Evolutionary conservation across 2,888 invertebrate genomes (phyloP).

Genomic region (Alitta virens): DNA sequence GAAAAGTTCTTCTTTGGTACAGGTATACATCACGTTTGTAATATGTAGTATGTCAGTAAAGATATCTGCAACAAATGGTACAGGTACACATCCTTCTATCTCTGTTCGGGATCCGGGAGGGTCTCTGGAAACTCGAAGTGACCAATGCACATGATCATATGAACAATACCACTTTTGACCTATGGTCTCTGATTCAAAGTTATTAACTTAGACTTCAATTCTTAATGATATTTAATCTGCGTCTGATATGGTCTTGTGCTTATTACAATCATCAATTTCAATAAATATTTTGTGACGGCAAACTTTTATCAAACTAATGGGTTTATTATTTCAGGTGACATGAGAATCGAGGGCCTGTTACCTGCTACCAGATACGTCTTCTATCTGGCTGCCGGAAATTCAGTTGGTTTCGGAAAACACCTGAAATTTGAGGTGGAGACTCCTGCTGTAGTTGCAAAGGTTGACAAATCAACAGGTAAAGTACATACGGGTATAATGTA

Average conservation of each 20-base stretch:
- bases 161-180: no score
- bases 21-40: not conserved
- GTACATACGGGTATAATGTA: not conserved
- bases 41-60: not conserved
- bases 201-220: no score
- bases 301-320: no score
- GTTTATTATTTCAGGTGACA: slow-evolving; percentile 17
- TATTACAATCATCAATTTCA: no score
- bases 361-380: slow-evolving; percentile 21
- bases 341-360: slow-evolving; percentile 11
- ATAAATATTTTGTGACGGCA: no score
- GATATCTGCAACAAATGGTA: not conserved
- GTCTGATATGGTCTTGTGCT: no score
- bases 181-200: no score
- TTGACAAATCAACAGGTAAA: not conserved
- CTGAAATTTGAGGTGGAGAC: slow-evolving; percentile 25
- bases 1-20: slow-evolving; percentile 13
- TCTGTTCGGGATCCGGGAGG: no score
- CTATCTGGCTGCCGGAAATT: slow-evolving; percentile 26
- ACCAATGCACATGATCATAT: no score
- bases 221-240: no score
- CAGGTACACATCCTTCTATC: not conserved
- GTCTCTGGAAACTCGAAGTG: no score
- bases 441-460: slow-evolving; percentile 8
- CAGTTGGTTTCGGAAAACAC: slow-evolving; percentile 22